phyloP scores from a whole-genome alignment of 2,113 vertebrate species.

The Noturus placidus region DNA sequence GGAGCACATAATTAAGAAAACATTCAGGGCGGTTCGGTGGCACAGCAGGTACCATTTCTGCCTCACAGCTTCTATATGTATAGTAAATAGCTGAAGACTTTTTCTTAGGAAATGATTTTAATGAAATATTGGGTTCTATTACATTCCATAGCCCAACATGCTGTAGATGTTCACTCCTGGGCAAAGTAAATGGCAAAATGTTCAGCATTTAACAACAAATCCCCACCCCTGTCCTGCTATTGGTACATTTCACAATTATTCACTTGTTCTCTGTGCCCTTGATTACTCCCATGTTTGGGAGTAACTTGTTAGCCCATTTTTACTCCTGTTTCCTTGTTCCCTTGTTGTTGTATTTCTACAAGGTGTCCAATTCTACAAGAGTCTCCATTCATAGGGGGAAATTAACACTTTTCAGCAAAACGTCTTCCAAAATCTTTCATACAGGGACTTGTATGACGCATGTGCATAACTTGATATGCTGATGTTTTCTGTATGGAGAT shows the following conservation, averaged over 20 bases:
- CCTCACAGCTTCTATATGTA: neutral
- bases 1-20: conserved; percentile 1
- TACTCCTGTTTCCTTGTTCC: neutral
- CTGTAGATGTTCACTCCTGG: neutral
- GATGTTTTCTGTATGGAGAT: neutral
- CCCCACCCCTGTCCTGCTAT: neutral
- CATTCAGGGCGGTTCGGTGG: neutral
- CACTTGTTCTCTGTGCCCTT: neutral
- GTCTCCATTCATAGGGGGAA: no score
- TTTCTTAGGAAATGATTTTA: neutral
- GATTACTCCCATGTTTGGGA: no score
- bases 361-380: no score
- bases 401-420: no score
- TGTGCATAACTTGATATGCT: neutral
- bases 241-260: neutral
- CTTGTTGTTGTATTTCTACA: neutral
- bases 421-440: no score
- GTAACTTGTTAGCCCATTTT: neutral
- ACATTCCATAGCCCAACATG: neutral
- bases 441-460: neutral
- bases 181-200: no score
- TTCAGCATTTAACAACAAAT: no score
- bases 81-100: neutral
- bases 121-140: neutral
- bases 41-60: neutral